These are phyloP conservation scores for Mayetiola destructor DNA, from an alignment of 2,888 invertebrate species.

Conservation along the genomic window DNA sequence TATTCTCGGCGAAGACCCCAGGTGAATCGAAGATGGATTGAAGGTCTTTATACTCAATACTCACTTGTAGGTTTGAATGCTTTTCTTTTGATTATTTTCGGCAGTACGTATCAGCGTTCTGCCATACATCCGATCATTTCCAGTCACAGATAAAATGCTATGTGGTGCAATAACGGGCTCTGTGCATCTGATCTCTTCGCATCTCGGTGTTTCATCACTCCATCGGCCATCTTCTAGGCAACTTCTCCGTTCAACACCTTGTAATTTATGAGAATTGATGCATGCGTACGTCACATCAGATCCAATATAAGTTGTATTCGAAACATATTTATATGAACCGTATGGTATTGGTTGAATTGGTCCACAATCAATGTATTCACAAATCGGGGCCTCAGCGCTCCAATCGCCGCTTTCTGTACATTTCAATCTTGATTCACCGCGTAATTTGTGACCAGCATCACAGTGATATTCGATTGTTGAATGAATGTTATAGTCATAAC, in stretches of 20 bases:
- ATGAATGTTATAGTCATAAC: constrained; percentile 73
- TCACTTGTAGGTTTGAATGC: constrained; percentile 60
- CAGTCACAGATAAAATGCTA: constrained; percentile 75
- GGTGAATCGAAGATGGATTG: no score
- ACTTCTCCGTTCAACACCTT: constrained; percentile 53
- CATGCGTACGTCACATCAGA: constrained; percentile 71
- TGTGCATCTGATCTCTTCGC: constrained; percentile 81
- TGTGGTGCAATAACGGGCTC: constrained; percentile 72
- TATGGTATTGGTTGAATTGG: constrained; percentile 64
- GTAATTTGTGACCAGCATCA: constrained; percentile 65
- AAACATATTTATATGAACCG: constrained; percentile 59
- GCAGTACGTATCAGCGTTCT: constrained; percentile 64
- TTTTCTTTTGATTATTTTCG: constrained; percentile 44
- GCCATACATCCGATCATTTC: constrained; percentile 80
- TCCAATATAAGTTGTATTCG: constrained; percentile 64
- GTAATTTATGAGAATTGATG: constrained; percentile 61
- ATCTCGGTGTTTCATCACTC: constrained; percentile 72
- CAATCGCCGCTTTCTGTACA: constrained; percentile 70
- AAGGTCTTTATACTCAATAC: no score
- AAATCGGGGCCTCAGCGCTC: constrained; percentile 66
- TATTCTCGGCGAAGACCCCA: background rate
- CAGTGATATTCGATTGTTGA: constrained; percentile 79
- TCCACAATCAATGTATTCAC: constrained; percentile 82
- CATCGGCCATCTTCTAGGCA: constrained; percentile 65
- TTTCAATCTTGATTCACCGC: constrained; percentile 52